phyloP scores from a whole-genome alignment of 2,797 vertebrate species.

The Anguilla anguilla region DNA sequence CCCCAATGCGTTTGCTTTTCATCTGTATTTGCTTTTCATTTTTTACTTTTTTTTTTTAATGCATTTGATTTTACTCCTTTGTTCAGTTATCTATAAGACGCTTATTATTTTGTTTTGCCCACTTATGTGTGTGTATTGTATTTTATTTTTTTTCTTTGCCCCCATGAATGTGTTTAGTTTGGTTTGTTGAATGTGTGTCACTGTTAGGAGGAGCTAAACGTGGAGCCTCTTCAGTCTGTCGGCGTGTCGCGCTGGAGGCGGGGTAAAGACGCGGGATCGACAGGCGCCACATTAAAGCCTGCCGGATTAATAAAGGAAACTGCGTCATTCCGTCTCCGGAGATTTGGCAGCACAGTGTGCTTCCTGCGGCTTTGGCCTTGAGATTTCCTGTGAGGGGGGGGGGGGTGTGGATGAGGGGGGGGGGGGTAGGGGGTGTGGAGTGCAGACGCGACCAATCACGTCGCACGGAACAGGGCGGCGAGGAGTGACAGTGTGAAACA shows the following conservation, averaged over 20 bases:
- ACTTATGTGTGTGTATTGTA: neutral
- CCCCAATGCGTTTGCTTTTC: neutral
- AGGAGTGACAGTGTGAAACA: constrained; percentile 36
- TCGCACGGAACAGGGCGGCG: constrained; percentile 51
- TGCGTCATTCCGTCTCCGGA: constrained; percentile 65
- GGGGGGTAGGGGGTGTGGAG: neutral
- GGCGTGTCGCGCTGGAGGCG: neutral
- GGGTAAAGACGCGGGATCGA: neutral
- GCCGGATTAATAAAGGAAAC: constrained; percentile 25
- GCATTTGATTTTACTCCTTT: constrained; percentile 38
- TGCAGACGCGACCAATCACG: constrained; percentile 43
- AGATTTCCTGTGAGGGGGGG: constrained; percentile 33
- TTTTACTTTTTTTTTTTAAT: constrained; percentile 46
- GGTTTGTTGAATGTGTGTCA: constrained; percentile 44
- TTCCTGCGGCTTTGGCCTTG: constrained; percentile 53
- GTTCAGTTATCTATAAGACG: constrained; percentile 33
- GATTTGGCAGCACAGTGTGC: constrained; percentile 51
- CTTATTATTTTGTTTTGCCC: constrained; percentile 42
- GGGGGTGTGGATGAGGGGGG: too few relatives aligned
- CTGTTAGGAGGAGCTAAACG: constrained; percentile 10
- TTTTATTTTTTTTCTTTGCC: constrained; percentile 25
- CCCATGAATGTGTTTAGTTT: neutral
- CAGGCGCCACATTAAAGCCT: neutral
- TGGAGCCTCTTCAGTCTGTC: constrained; percentile 74
- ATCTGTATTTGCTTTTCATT: constrained; percentile 49